phyloP scores from a whole-genome alignment of 2,113 vertebrate species.

The Prunella himalayana region DNA sequence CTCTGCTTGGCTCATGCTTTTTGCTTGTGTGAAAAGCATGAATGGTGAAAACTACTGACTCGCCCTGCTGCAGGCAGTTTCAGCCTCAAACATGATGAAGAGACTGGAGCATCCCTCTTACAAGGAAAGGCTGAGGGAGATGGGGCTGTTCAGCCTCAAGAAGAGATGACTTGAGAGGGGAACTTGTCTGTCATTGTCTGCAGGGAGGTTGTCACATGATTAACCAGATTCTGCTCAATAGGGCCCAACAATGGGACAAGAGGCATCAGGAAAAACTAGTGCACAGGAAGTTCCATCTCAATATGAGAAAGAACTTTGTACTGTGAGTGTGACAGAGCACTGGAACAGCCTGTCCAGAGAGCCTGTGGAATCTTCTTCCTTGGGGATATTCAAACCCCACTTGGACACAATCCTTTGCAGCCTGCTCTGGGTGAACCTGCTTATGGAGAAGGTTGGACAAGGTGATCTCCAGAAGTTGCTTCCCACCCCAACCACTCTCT shows the following conservation, averaged over 20 bases:
- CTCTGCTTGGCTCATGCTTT: not conserved
- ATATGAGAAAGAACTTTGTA: not conserved
- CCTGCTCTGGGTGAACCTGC: not conserved
- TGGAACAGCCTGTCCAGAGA: not conserved
- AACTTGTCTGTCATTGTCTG: not conserved
- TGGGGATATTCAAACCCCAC: not conserved
- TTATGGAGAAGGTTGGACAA: not conserved
- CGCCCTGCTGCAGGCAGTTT: not conserved
- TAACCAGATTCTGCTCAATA: accelerated
- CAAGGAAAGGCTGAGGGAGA: not conserved
- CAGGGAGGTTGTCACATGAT: not conserved
- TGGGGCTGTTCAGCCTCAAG: not conserved
- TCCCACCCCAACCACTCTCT: not conserved
- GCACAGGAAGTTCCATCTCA: not conserved
- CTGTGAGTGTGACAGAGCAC: not conserved
- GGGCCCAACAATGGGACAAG: not conserved
- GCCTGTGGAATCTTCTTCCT: not conserved
- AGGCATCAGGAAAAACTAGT: not conserved
- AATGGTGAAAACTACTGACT: not conserved
- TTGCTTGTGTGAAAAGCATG: accelerated
- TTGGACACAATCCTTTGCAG: not conserved
- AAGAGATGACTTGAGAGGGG: not conserved
- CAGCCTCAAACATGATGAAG: not conserved
- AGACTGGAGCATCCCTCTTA: not conserved
- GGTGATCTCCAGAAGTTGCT: not conserved